These are phyloP conservation scores for Streblospio benedicti DNA, from an alignment of 1,140 invertebrate species.

Conservation along the genomic window DNA sequence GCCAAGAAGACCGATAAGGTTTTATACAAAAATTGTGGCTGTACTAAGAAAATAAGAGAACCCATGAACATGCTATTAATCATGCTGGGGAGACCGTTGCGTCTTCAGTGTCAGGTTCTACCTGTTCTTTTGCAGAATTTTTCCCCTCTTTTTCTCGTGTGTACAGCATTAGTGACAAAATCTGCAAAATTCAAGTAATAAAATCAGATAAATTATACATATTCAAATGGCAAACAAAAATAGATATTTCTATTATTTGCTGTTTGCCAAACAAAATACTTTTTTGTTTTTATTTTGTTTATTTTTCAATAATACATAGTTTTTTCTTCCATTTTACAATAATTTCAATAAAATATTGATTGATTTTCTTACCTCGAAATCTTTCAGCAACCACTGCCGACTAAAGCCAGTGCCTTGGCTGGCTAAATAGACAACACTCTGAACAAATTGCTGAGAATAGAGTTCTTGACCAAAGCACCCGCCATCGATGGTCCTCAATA, in stretches of 20 bases:
- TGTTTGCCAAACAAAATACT: no score
- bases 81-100: no score
- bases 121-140: neutral
- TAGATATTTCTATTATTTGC: no score
- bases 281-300: no score
- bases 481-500: slow-evolving; percentile 26
- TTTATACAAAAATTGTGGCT: no score
- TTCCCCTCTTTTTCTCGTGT: slow-evolving; percentile 13
- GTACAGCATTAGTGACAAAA: slow-evolving; percentile 42
- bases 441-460: slow-evolving; percentile 34
- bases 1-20: no score
- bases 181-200: slow-evolving; percentile 21
- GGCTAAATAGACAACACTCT: slow-evolving; percentile 38
- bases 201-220: neutral
- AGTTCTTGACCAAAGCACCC: slow-evolving; percentile 26
- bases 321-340: no score
- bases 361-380: slow-evolving; percentile 45
- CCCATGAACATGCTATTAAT: no score
- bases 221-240: neutral
- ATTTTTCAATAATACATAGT: no score
- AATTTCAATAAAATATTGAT: neutral
- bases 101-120: neutral
- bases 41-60: no score
- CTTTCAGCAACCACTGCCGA: slow-evolving; percentile 42
- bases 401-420: slow-evolving; percentile 41